Base-by-base conservation (phyloP, 2,888 invertebrate genomes). In the Cerceris ruficornis region DNA sequence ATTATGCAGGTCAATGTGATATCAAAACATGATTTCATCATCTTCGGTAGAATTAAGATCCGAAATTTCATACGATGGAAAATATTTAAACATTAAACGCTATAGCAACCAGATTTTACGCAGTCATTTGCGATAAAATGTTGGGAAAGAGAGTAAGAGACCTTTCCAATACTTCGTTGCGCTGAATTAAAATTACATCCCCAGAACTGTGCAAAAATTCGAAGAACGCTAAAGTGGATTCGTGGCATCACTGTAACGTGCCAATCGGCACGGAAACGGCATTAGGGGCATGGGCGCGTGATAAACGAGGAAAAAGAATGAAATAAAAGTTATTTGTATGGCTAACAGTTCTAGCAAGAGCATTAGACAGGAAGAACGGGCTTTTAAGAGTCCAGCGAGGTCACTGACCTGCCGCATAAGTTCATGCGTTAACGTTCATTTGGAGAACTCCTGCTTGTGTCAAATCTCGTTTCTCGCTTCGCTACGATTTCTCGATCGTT, bases 361-460 rank as follows among this genome's bases (percentile, higher is more conserved):
- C 58, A 78, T 83, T 83, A 76, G 74, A 78, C 73, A 75, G 69
- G 67, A 75, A 28, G 71, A 82, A 77, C 75, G 69, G 67, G 46
- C 68, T 50, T 76, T 65, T 61, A 62, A 54, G 54, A 28, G 64
- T 17, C 68, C 55, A 57, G 75, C 75, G 81, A 61, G 84, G 81
- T 70, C 84, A 66, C 70, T 77, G 84, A 77, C 81, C 79, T 66
- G 81, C 60, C 68, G 66, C 75, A 69, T 65, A 79, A 74, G 78
- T 83, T 83, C 71, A 67, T 62, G 55, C 68, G 46, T 81, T 73
- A 78, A 67, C 64, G 73, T 65, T 75, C 65, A 70, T 69, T 65
- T 67, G 69, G 58, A 55, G 57, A 69, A 82, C 65, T 43, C 46
- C n/a, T 15, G 42, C 65, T 57, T 7, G 39, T 52, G 54, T 62